These are phyloP conservation scores for Pandemis corylana DNA, from an alignment of 2,888 invertebrate genomes.

Conservation along the genomic window DNA sequence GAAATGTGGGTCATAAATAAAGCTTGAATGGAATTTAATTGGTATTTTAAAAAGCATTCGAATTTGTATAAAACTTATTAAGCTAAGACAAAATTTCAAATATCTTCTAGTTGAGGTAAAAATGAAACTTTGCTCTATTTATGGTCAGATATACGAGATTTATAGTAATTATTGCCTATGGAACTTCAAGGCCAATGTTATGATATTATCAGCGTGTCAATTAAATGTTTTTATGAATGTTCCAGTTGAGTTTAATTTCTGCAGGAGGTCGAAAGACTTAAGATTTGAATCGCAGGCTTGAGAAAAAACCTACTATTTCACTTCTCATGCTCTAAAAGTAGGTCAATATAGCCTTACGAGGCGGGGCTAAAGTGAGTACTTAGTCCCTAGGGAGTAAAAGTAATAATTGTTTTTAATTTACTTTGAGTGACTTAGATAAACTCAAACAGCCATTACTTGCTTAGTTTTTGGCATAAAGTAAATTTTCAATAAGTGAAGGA, in stretches of 20 bases:
- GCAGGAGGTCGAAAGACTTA: background rate
- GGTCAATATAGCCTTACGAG: no score
- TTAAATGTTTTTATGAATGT: constrained; percentile 41
- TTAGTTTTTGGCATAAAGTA: no score
- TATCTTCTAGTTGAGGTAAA: background rate
- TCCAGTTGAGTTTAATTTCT: constrained; percentile 17
- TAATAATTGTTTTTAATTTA: no score
- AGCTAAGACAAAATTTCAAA: background rate
- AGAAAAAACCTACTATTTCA: no score
- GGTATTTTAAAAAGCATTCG: background rate
- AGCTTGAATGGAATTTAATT: background rate
- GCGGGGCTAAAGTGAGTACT: no score
- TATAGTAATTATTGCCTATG: constrained; percentile 6
- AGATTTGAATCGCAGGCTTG: no score
- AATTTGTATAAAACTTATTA: background rate
- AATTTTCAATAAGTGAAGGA: no score
- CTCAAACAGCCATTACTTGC: no score
- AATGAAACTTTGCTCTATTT: background rate
- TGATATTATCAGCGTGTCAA: constrained; percentile 38
- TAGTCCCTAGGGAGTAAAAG: no score
- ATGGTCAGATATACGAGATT: constrained; percentile 4
- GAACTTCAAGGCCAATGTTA: constrained; percentile 31
- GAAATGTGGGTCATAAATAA: background rate
- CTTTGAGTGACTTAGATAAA: no score
- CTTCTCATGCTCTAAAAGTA: no score